A percentile compares a stretch with the other conserved stretches of the same genome.
Conservation (phyloP, 2,888 invertebrate genomes). For the Aelia acuminata region DNA sequence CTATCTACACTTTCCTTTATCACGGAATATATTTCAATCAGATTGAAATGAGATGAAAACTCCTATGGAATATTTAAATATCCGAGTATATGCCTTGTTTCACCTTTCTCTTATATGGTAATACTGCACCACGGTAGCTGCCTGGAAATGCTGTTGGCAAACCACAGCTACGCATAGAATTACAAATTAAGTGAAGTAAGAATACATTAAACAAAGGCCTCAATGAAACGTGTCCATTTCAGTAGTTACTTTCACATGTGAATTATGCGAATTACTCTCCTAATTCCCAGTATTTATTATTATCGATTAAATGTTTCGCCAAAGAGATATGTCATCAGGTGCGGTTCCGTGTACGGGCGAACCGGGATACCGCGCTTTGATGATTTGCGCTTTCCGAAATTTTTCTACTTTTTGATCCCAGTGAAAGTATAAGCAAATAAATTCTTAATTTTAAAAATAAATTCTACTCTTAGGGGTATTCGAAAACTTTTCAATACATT, state of each 20-base stretch:
- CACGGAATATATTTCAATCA: background rate
- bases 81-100: background rate
- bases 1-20: background rate
- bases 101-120: constrained; percentile 24
- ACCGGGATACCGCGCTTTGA: no score
- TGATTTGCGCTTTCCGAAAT: no score
- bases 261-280: no score
- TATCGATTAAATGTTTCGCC: background rate
- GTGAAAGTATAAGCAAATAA: no score
- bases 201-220: background rate
- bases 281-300: background rate
- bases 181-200: constrained; percentile 27
- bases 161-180: background rate
- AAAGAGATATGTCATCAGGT: no score
- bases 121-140: background rate
- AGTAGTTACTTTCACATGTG: background rate
- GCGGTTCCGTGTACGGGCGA: no score
- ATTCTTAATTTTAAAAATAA: no score
- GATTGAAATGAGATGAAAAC: background rate
- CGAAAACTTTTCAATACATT: no score
- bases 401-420: no score
- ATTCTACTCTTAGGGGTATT: no score
- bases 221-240: background rate
- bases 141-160: background rate
- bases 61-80: constrained; percentile 1